A percentile compares a stretch with the other conserved stretches of the same genome.
phyloP scores from a whole-genome alignment of 2,888 invertebrate genomes.

The Torymus auratus region DNA sequence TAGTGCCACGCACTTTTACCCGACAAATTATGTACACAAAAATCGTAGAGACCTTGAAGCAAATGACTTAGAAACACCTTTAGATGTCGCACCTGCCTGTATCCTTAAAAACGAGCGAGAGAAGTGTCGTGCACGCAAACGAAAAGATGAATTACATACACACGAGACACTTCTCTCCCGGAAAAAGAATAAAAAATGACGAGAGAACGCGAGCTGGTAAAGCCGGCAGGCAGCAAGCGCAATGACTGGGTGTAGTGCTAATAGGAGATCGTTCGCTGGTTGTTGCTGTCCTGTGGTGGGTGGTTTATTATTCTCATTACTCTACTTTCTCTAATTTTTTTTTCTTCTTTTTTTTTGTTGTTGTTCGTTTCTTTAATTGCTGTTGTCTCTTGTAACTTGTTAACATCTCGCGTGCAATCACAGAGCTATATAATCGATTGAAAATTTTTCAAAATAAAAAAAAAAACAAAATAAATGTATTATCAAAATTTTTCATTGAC shows the following conservation, averaged over 20 bases:
- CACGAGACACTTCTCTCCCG: constrained; percentile 41
- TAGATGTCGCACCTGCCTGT: constrained; percentile 56
- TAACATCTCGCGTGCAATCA: constrained; percentile 50
- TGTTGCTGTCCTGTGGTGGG: constrained; percentile 77
- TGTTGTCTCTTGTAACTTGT: constrained; percentile 56
- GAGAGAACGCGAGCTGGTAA: constrained; percentile 65
- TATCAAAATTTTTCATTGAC: constrained; percentile 22
- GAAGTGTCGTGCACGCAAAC: constrained; percentile 44
- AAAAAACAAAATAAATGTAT: constrained; percentile 33
- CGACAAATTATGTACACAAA: constrained; percentile 53
- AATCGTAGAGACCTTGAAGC: constrained; percentile 35
- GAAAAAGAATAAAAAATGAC: constrained; percentile 58
- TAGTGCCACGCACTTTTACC: constrained; percentile 28
- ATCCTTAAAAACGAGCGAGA: constrained; percentile 51
- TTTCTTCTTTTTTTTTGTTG: constrained; percentile 56
- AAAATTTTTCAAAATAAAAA: constrained; percentile 28
- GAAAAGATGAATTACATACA: not conserved
- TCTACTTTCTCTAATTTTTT: constrained; percentile 47
- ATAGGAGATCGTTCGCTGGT: constrained; percentile 75
- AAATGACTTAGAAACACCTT: constrained; percentile 24
- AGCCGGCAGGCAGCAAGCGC: constrained; percentile 72
- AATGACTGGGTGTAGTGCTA: constrained; percentile 67
- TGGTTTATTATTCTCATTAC: constrained; percentile 67
- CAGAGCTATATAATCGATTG: constrained; percentile 12
- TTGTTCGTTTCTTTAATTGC: constrained; percentile 56